A percentile compares a stretch with the other conserved stretches of the same genome.
Evolutionary conservation across 2,797 vertebrate genomes (phyloP).

Genomic region (Siniperca scherzeri): DNA sequence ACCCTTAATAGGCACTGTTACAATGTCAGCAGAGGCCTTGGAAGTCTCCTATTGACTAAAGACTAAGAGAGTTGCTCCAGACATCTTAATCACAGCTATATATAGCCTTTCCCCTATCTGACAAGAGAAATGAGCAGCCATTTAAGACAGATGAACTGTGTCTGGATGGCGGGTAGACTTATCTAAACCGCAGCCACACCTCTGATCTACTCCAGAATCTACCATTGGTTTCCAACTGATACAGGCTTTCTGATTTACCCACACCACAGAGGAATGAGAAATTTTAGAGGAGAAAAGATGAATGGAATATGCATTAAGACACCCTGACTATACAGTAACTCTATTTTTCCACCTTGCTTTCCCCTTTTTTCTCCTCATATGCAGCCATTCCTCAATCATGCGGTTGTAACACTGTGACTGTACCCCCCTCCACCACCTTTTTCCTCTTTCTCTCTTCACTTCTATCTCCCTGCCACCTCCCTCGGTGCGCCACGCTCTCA

Average conservation of each 20-base stretch:
- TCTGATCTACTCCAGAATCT: slow-evolving; percentile 82
- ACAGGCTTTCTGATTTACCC: slow-evolving; percentile 77
- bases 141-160: slow-evolving; percentile 84
- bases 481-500: slow-evolving; percentile 42
- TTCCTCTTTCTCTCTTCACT: slow-evolving; percentile 54
- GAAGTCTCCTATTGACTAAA: slow-evolving; percentile 69
- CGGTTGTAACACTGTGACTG: slow-evolving; percentile 63
- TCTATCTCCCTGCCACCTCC: slow-evolving; percentile 49
- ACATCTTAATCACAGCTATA: slow-evolving; percentile 82
- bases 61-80: slow-evolving; percentile 63
- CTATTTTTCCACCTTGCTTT: slow-evolving; percentile 67
- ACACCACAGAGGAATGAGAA: slow-evolving; percentile 69
- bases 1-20: slow-evolving; percentile 56
- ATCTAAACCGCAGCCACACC: slow-evolving; percentile 81
- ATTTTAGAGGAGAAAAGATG: slow-evolving; percentile 72
- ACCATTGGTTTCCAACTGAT: slow-evolving; percentile 80
- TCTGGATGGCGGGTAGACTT: slow-evolving; percentile 75
- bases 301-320: slow-evolving; percentile 84
- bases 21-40: slow-evolving; percentile 55
- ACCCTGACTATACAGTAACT: slow-evolving; percentile 67
- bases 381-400: slow-evolving; percentile 77
- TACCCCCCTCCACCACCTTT: slow-evolving; percentile 24
- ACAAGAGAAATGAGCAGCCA: slow-evolving; percentile 83
- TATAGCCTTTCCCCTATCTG: slow-evolving; percentile 76
- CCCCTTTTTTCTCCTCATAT: slow-evolving; percentile 35